A percentile compares a stretch with the other conserved stretches of the same genome.
phyloP scores from a whole-genome alignment of 92 coral and sea anemone species.

The Porites evermanni region DNA sequence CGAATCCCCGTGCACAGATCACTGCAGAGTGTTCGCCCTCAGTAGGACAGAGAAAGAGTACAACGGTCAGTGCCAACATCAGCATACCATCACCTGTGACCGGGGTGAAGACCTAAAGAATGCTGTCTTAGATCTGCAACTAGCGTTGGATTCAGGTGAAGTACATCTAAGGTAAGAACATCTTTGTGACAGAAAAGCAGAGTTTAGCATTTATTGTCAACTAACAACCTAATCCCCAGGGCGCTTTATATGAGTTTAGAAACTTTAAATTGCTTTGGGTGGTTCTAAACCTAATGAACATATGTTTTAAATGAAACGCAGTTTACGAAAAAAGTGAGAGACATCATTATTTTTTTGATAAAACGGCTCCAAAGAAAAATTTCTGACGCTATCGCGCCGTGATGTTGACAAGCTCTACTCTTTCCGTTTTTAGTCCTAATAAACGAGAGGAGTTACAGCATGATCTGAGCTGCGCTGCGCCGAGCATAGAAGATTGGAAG shows the following conservation, averaged over 20 bases:
- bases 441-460: slow-evolving; percentile 25
- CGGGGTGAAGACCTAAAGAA: slow-evolving; percentile 14
- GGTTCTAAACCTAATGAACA: not conserved
- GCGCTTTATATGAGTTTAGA: not conserved
- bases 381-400: not conserved
- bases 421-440: slow-evolving; percentile 7
- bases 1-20: slow-evolving; percentile 27
- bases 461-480: slow-evolving; percentile 7
- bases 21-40: slow-evolving; percentile 25
- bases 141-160: slow-evolving; percentile 3
- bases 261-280: not conserved
- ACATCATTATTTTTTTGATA: not conserved
- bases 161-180: slow-evolving; percentile 9
- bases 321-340: slow-evolving; percentile 3
- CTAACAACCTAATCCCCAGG: slow-evolving; percentile 15
- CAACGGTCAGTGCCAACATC: slow-evolving; percentile 11
- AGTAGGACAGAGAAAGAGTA: not conserved
- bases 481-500: slow-evolving; percentile 19
- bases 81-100: slow-evolving; percentile 20
- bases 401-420: slow-evolving; percentile 14
- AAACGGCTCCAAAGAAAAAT: slow-evolving; percentile 17
- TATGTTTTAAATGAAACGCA: not conserved
- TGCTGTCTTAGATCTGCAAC: slow-evolving; percentile 8
- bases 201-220: slow-evolving; percentile 7
- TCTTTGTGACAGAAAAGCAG: slow-evolving; percentile 14